Base-by-base conservation (phyloP, 2,113 vertebrate species). In the Equus quagga region DNA sequence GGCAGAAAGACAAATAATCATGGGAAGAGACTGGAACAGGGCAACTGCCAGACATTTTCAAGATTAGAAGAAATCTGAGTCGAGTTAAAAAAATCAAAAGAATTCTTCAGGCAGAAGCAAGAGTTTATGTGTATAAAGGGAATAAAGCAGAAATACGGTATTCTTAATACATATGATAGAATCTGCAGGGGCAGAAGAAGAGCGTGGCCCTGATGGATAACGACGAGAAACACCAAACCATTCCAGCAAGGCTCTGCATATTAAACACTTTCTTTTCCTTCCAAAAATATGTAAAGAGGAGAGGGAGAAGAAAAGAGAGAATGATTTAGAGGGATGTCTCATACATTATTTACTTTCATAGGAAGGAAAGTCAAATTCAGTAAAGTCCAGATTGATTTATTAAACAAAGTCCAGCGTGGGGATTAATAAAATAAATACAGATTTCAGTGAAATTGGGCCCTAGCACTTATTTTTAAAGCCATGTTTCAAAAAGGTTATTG, bases 71-170 rank as follows among this genome's bases (percentile, higher is more conserved):
- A 92, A 82, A 83, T 92, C 65, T 65, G 58, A 81, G 26, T 75
- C 76, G 76, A 84, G 46, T 73, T 67, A 84, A 93, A 96, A 96
- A 96, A 85, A 56, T 33, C 14, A 86, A 72, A 91, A 86, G 9
- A 62, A 85, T 81, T 93, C 18, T 82, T 85, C 44, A 96, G 36
- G 58, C 70, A 91, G 76, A 78, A 84, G 70, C n/a, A 87, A 65
- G 70, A 54, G 21, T 78, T 88, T 91, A 76, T 58, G 84, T 82
- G 14, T 24, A 1, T 49, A 69, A 91, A 85, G 41, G 44, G 31
- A 70, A 83, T 31, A 69, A 36, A 65, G 10, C 41, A 83, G 94
- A 94, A 83, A 65, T 28, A 24, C 11, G 46, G 6, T 70, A 26
- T 80, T 84, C 49, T 75, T 92, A 28, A 49, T 62, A 13, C 5